Evolutionary conservation across 1,140 invertebrate species (phyloP).

Genomic region (Lucilia sericata): DNA sequence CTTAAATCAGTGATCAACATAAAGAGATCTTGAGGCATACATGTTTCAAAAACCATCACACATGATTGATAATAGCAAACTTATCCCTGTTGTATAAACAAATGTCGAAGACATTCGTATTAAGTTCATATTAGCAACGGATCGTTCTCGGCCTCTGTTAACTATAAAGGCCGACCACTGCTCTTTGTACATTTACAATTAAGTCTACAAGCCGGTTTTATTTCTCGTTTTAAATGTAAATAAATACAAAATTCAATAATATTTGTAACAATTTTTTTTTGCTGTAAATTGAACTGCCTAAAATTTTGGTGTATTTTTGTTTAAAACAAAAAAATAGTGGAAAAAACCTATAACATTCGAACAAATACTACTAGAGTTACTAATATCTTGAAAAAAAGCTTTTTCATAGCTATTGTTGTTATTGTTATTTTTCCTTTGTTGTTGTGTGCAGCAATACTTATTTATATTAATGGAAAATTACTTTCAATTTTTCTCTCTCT

Average conservation of each 20-base stretch:
- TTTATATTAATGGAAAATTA: conserved; percentile 30
- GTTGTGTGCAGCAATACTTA: background rate
- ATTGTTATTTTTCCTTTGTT: background rate
- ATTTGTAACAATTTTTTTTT: conserved; percentile 1
- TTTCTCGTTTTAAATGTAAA: background rate
- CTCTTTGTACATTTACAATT: background rate
- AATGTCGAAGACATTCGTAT: too few species aligned
- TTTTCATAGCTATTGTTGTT: background rate
- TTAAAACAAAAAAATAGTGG: background rate
- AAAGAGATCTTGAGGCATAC: too few species aligned
- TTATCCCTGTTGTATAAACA: too few species aligned
- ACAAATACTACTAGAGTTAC: background rate
- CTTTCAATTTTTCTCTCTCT: conserved; percentile 34
- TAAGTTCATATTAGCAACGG: too few species aligned
- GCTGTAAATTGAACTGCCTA: background rate
- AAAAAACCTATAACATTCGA: background rate
- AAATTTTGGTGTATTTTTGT: too few species aligned
- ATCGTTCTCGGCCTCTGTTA: too few species aligned
- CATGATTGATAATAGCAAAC: too few species aligned
- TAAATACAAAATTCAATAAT: background rate
- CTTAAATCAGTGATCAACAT: too few species aligned
- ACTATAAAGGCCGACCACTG: too few species aligned
- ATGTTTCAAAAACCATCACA: too few species aligned
- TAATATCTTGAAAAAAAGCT: conserved; percentile 14
- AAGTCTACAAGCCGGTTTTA: conserved; percentile 15